Percentiles rank a stretch among this genome's conserved stretches.
These are phyloP conservation scores for Saimiri boliviensis DNA, from an alignment of 2,113 vertebrate species.

Conservation along the genomic window DNA sequence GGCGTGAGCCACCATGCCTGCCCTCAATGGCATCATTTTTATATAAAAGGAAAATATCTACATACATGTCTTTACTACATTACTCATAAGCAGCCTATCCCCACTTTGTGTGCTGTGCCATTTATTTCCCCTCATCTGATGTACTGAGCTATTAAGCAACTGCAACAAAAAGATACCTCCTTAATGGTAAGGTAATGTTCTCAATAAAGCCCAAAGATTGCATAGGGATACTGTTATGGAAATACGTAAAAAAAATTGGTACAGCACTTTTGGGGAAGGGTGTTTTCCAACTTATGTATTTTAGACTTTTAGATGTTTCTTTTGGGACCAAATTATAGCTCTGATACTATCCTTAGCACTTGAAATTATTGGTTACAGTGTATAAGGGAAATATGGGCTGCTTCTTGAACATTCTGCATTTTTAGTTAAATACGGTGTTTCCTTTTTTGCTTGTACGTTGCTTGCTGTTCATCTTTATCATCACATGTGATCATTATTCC, in stretches of 20 bases:
- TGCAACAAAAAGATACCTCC: neutral
- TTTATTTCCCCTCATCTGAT: neutral
- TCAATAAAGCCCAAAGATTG: neutral
- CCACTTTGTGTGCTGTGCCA: neutral
- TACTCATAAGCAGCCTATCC: neutral
- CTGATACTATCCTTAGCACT: constrained; percentile 28
- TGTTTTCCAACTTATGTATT: neutral
- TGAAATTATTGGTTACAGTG: constrained; percentile 46
- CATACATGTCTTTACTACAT: neutral
- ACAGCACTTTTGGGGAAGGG: neutral
- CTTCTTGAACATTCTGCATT: neutral
- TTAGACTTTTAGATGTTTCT: constrained; percentile 45
- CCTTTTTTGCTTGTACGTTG: neutral
- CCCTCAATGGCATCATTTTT: neutral
- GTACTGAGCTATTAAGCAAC: neutral
- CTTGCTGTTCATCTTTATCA: neutral
- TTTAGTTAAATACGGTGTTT: constrained; percentile 20
- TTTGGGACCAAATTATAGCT: constrained; percentile 45
- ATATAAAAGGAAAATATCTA: neutral
- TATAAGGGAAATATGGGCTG: neutral
- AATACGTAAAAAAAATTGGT: neutral
- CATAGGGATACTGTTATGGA: neutral
- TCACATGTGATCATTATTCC: neutral
- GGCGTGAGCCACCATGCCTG: no score
- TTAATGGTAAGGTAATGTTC: neutral